Evolutionary conservation across 2,113 vertebrate genomes (phyloP), one percentile per base, ranked within the genome.

Genomic region (Brachionichthys hirsutus): DNA sequence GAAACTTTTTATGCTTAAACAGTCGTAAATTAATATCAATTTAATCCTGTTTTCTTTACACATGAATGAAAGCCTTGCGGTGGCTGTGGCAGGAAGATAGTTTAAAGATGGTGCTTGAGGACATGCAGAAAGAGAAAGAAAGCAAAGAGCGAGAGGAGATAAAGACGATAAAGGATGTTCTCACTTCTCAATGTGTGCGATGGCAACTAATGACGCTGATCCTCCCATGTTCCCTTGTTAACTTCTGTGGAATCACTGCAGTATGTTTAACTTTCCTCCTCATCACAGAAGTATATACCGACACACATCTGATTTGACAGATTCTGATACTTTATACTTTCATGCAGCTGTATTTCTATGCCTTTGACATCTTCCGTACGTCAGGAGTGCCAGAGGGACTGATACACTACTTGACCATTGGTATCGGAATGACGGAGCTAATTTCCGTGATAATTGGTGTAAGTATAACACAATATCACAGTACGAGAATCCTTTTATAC

Each of bases 21-120:
- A 38, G 36, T 38, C 36, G 12, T 12, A 12, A 38, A 38, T 38
- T 3, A 9, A 38, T 3, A 38, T 38, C 36, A 38, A 9, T 38
- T n/a, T 41, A 1, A 41, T 20, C 12, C 6, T 30, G 15, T 30
- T 2, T 43, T 12, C 30, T 22, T 13, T 12, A 6, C 1, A 12
- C 22, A 12, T 48, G 54, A 73, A 16, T 16, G 3, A 17, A 54
- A 91, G 89, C 90, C 44, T 54, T 90, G 46, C 69, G 85, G 44
- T 85, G 84, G 84, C 80, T 89, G 53, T 91, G 89, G 89, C 85
- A 80, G 68, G 66, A 85, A n/a, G 63, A 75, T 1, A 22, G 91
- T 40, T 13, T 90, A 7, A 84, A 85, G 60, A 16, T 64, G 54
- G 87, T 90, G 68, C 41, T 85, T 35, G 64, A 87, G 0, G 63